Conservation (phyloP, 2,888 invertebrate species). For the Cheilosia soror region DNA sequence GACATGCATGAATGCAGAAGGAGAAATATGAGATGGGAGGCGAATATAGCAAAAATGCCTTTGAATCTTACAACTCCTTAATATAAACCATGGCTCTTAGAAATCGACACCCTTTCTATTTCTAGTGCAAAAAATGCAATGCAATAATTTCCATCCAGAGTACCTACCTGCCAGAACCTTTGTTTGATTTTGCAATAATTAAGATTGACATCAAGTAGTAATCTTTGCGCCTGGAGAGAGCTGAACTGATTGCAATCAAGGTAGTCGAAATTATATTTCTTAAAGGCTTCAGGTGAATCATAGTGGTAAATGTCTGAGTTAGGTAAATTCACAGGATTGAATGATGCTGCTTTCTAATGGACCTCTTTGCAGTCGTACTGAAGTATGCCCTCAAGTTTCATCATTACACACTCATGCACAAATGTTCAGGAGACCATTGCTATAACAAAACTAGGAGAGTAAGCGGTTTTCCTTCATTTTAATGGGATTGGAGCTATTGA, state of each 20-base stretch:
- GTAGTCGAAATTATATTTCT: constrained; percentile 42
- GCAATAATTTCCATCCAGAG: constrained; percentile 33
- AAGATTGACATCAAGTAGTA: constrained; percentile 47
- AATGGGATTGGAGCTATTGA: constrained; percentile 13
- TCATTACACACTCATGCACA: constrained; percentile 42
- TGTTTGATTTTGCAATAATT: constrained; percentile 50
- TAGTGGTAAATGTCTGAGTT: constrained; percentile 14
- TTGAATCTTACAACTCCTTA: not conserved
- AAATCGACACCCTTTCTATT: not conserved
- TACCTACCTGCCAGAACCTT: not conserved
- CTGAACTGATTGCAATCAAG: constrained; percentile 16
- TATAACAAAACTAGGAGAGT: not conserved
- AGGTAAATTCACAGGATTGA: constrained; percentile 25
- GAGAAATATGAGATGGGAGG: constrained; percentile 26
- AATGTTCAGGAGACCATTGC: constrained; percentile 15
- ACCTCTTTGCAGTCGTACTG: constrained; percentile 35
- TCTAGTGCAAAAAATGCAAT: constrained; percentile 25
- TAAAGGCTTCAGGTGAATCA: not conserved
- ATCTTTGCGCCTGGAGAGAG: constrained; percentile 10
- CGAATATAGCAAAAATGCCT: constrained; percentile 19
- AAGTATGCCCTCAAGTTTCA: constrained; percentile 35
- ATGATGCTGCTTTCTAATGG: constrained; percentile 39
- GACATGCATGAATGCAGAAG: constrained; percentile 47
- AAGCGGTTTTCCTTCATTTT: not conserved
- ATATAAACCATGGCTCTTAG: constrained; percentile 24